Evolutionary conservation across 2,113 vertebrate genomes (phyloP).

Genomic region (Scomber scombrus): DNA sequence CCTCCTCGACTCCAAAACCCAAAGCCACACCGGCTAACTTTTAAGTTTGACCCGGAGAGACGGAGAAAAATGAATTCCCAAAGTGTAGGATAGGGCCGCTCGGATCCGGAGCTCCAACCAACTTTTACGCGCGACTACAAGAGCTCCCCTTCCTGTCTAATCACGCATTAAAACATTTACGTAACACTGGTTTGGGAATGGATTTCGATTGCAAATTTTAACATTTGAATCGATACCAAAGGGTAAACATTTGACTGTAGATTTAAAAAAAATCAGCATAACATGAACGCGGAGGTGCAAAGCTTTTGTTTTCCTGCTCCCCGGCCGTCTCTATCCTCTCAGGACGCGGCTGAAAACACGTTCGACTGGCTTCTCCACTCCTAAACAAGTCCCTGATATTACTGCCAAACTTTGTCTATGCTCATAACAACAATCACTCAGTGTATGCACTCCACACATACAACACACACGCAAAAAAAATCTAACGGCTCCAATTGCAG

Average conservation of each 20-base stretch:
- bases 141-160: conserved; percentile 48
- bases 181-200: conserved; percentile 6
- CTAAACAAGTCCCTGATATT: conserved; percentile 81
- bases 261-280: neutral
- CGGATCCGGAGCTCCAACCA: conserved; percentile 52
- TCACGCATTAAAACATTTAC: conserved; percentile 46
- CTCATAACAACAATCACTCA: conserved; percentile 74
- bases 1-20: conserved; percentile 53
- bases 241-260: neutral
- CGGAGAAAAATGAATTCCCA: conserved; percentile 43
- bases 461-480: conserved; percentile 33
- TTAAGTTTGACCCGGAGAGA: conserved; percentile 55
- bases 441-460: conserved; percentile 46
- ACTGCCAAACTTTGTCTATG: conserved; percentile 81
- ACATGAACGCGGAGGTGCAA: conserved; percentile 33
- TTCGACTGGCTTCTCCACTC: conserved; percentile 91
- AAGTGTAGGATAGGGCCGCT: conserved; percentile 57
- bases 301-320: conserved; percentile 61
- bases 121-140: conserved; percentile 69
- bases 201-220: conserved; percentile 26
- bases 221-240: neutral
- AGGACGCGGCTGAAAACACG: conserved; percentile 87
- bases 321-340: conserved; percentile 69
- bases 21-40: conserved; percentile 56
- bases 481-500: conserved; percentile 35